Evolutionary conservation across 2,797 vertebrate species (phyloP).

Genomic region (Diglossa cyanea): DNA sequence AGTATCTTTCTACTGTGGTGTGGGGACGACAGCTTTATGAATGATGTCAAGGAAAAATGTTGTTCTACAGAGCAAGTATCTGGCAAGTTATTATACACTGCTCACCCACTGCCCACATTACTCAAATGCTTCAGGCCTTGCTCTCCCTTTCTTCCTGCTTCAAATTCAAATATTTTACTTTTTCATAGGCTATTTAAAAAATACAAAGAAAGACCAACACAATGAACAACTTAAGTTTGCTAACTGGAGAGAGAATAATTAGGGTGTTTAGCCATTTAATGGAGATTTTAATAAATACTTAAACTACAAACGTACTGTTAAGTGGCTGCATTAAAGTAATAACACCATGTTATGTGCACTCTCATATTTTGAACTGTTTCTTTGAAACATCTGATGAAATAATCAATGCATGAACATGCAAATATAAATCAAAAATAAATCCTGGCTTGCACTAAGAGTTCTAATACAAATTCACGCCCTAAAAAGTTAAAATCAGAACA

Average conservation of each 20-base stretch:
- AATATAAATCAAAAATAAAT: not conserved
- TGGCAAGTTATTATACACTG: not conserved
- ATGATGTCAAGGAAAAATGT: not conserved
- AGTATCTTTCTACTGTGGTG: not conserved
- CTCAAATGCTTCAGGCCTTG: not conserved
- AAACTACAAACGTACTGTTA: not conserved
- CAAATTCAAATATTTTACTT: not conserved
- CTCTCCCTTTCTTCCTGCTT: not conserved
- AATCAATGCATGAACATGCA: not conserved
- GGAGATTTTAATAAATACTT: not conserved
- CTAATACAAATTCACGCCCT: not conserved
- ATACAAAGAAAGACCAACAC: not conserved
- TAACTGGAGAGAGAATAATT: not conserved
- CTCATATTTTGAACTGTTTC: not conserved
- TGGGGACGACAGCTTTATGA: not conserved
- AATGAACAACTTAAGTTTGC: not conserved
- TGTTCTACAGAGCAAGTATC: not conserved
- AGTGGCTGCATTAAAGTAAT: not conserved
- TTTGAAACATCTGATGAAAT: not conserved
- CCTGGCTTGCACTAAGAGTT: not conserved
- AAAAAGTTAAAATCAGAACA: not conserved
- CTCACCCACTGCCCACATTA: not conserved
- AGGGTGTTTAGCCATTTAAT: not conserved
- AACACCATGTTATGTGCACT: not conserved
- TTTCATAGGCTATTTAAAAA: not conserved